Evolutionary conservation across 2,888 invertebrate species (phyloP).

Genomic region (Drosophila pseudotakahashii): DNA sequence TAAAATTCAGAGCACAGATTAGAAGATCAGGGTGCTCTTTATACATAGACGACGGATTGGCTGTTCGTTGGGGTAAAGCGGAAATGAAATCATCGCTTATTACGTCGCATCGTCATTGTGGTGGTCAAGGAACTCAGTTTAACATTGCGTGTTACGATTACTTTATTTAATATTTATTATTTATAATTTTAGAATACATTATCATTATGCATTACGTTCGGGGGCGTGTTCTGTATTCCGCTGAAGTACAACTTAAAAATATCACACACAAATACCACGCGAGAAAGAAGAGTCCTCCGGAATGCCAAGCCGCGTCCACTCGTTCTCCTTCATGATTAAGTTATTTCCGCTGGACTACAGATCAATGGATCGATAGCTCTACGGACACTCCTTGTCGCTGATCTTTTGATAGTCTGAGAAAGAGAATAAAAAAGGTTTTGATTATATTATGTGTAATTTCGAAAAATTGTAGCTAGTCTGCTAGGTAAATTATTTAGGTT

Average conservation of each 20-base stretch:
- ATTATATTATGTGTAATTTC: too few species aligned
- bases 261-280: constrained; percentile 84
- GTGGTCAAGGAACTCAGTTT: constrained; percentile 30
- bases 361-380: constrained; percentile 65
- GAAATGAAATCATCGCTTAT: constrained; percentile 40
- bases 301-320: constrained; percentile 30
- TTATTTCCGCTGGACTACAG: constrained; percentile 42
- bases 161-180: constrained; percentile 73
- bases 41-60: constrained; percentile 23
- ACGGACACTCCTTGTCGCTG: constrained; percentile 83
- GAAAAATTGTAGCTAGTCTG: too few species aligned
- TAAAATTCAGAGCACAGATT: constrained; percentile 28
- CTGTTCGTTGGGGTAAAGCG: constrained; percentile 36
- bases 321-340: constrained; percentile 48
- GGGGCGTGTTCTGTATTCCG: constrained; percentile 68
- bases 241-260: constrained; percentile 82
- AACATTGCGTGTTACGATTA: constrained; percentile 58
- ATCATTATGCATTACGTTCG: constrained; percentile 66
- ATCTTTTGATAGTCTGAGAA: constrained; percentile 83
- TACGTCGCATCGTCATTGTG: constrained; percentile 26
- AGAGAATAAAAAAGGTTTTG: not conserved
- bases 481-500: too few species aligned
- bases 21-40: constrained; percentile 28
- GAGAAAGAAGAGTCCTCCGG: constrained; percentile 54
- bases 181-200: constrained; percentile 75